Conservation (phyloP, 2,113 vertebrate genomes). For the Bubo bubo region DNA sequence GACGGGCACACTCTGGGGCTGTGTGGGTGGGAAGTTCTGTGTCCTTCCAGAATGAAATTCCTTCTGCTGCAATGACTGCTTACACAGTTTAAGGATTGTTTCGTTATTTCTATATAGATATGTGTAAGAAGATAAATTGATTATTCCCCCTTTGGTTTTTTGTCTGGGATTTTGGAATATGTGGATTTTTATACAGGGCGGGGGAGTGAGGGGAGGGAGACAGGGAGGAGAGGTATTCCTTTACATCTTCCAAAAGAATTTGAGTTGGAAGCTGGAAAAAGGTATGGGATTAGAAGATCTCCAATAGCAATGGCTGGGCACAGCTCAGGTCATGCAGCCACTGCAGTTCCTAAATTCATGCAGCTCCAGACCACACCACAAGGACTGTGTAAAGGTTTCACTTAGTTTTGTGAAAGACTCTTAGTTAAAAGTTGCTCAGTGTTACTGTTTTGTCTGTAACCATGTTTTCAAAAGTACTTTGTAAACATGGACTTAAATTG, state of each 20-base stretch:
- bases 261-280: background rate
- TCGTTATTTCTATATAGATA: constrained; percentile 65
- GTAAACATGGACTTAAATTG: background rate
- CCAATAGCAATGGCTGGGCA: background rate
- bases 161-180: background rate
- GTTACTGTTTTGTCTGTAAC: background rate
- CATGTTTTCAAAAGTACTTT: background rate
- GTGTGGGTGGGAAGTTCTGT: constrained; percentile 78
- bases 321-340: background rate
- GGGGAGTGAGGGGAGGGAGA: background rate
- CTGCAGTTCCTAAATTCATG: background rate
- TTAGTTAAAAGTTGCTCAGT: background rate
- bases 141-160: constrained; percentile 55
- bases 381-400: background rate
- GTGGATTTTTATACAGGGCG: background rate
- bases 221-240: background rate
- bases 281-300: background rate
- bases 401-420: background rate
- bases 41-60: constrained; percentile 65
- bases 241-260: background rate
- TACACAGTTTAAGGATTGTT: constrained; percentile 56
- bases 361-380: background rate
- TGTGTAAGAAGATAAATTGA: constrained; percentile 53
- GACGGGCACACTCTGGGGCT: constrained; percentile 49
- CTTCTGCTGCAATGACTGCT: constrained; percentile 56